phyloP scores from a whole-genome alignment of 2,113 vertebrate species.

The Campylomormyrus numenius region DNA sequence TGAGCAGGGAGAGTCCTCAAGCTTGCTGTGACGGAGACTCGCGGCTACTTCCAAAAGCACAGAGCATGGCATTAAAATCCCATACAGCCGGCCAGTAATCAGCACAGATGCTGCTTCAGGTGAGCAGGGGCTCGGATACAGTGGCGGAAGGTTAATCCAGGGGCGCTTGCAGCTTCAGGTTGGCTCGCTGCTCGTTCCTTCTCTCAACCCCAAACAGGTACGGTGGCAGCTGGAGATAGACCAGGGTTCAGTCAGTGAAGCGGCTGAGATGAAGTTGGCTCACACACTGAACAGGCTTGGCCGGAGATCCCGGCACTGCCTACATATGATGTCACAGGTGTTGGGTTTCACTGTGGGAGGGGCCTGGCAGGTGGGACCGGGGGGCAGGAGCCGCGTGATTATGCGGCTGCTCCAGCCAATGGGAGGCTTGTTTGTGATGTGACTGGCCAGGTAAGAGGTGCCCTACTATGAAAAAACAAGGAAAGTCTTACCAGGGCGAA shows the following conservation, averaged over 20 bases:
- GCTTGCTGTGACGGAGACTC: conserved; percentile 34
- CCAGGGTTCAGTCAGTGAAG: conserved; percentile 43
- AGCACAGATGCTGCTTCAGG: conserved; percentile 37
- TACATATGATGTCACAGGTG: conserved; percentile 61
- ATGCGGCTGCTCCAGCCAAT: conserved; percentile 35
- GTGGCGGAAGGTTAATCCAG: background rate
- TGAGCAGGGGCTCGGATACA: conserved; percentile 22
- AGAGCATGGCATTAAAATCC: conserved; percentile 54
- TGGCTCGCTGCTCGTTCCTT: conserved; percentile 18
- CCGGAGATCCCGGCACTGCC: conserved; percentile 51
- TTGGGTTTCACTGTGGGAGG: conserved; percentile 50
- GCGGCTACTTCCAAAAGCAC: conserved; percentile 46
- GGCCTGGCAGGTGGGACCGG: background rate
- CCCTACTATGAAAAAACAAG: background rate
- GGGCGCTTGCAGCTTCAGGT: background rate
- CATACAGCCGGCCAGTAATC: conserved; percentile 39
- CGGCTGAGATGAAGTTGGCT: conserved; percentile 55
- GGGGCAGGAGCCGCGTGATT: conserved; percentile 26
- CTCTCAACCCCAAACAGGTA: conserved; percentile 35
- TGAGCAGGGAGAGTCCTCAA: background rate
- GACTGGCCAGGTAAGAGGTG: conserved; percentile 48
- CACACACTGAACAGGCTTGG: conserved; percentile 51
- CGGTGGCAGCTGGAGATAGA: conserved; percentile 55
- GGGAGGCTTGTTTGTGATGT: conserved; percentile 17
- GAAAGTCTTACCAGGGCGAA: background rate